Evolutionary conservation across 2,888 invertebrate genomes (phyloP).

Genomic region (Syrphus vitripennis): DNA sequence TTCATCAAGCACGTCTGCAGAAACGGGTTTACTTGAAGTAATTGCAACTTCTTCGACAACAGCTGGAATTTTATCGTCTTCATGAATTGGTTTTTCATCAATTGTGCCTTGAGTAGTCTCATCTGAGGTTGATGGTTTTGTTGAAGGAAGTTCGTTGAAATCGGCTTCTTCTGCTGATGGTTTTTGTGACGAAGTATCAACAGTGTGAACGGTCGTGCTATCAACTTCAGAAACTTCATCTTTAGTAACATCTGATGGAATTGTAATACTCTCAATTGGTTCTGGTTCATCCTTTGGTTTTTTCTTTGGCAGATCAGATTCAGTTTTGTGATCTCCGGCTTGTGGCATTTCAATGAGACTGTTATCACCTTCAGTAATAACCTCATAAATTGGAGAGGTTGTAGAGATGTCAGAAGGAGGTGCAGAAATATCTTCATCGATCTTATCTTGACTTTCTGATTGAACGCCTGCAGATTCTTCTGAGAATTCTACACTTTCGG

Average conservation of each 20-base stretch:
- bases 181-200: conserved; percentile 12
- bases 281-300: conserved; percentile 53
- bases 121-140: neutral
- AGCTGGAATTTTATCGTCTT: conserved; percentile 36
- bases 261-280: conserved; percentile 28
- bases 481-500: conserved; percentile 26
- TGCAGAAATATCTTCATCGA: conserved; percentile 18
- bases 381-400: conserved; percentile 37
- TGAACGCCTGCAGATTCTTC: conserved; percentile 49
- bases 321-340: conserved; percentile 50
- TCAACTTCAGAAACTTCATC: conserved; percentile 8
- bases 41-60: conserved; percentile 20
- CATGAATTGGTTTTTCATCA: conserved; percentile 22
- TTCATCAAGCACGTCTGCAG: neutral
- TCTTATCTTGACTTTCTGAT: conserved; percentile 60
- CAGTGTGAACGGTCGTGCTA: conserved; percentile 8
- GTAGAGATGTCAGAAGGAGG: neutral
- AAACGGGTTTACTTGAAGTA: neutral
- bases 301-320: conserved; percentile 1
- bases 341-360: conserved; percentile 33
- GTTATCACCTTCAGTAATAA: conserved; percentile 47
- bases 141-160: conserved; percentile 42
- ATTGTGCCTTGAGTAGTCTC: neutral
- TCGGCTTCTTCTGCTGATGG: conserved; percentile 9
- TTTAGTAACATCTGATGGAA: neutral